Base-by-base conservation (phyloP, 2,113 vertebrate genomes). In the Oryzias woworae region DNA sequence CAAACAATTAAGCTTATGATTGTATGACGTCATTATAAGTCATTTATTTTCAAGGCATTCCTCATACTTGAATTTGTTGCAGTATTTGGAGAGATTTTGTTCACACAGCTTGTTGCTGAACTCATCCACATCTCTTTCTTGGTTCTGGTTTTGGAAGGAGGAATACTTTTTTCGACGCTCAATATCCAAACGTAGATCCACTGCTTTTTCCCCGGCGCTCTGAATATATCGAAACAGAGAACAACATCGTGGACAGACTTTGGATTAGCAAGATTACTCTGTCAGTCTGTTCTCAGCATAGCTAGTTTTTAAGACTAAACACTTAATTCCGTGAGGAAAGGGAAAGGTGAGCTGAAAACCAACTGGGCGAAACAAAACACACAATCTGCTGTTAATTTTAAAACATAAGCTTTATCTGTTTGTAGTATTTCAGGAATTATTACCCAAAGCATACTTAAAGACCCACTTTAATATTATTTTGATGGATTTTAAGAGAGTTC, bases 151-250 rank as follows among this genome's bases (percentile, higher is more conserved):
- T 83, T 95, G 94, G 76, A 94, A 94, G 91, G 59, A 80, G 22
- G 83, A 81, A 73, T 94, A 94, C 91, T 96, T 96, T 94, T 97
- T 99, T 86, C 95, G 94, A 16, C 94, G 94, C 71, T 98, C 95
- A 88, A 98, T 97, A 89, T 98, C 96, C 92, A 96, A 93, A 70
- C 94, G 94, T 52, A 99, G 95, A 84, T 99, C 96, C 89, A 93
- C 88, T 54, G 94, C 88, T 89, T 95, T 96, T 81, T 89, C 90
- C 52, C 92, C 92, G 58, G 92, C 93, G 20, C 91, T 91, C 97
- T 99, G 92, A 75, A 45, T 53, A 79, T 73, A 76, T 59, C 3
- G 75, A 75, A 72, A 85, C 58, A 92, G 46, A 89, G 82, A 52
- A 91, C 75, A 87, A 71, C 23, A 65, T 85, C 78, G 76, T 82